Conservation (phyloP, 2,888 invertebrate species). For the Lasioglossum marginatum region DNA sequence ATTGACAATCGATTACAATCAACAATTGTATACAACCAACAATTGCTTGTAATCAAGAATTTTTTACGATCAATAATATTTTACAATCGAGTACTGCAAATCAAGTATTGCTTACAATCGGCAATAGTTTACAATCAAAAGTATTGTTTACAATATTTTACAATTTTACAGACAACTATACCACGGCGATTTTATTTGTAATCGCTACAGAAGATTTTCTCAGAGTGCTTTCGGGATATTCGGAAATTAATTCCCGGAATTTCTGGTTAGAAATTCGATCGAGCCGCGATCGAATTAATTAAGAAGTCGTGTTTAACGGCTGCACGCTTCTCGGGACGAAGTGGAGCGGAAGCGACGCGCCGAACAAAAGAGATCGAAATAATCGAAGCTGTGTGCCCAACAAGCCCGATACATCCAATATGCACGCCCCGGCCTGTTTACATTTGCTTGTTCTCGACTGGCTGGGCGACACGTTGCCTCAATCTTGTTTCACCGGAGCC, state of each 20-base stretch:
- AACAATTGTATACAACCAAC: too few relatives aligned
- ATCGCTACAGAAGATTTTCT: too few relatives aligned
- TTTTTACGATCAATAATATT: too few relatives aligned
- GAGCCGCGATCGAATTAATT: constrained; percentile 31
- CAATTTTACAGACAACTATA: too few relatives aligned
- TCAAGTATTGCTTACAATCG: too few relatives aligned
- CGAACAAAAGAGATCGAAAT: constrained; percentile 61
- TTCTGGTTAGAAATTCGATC: not conserved
- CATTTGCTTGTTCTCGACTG: constrained; percentile 65
- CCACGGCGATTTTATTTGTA: too few relatives aligned
- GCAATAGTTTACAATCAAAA: too few relatives aligned
- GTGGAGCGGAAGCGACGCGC: constrained; percentile 50
- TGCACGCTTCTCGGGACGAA: constrained; percentile 23
- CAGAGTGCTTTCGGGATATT: not conserved
- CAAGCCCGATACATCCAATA: constrained; percentile 65
- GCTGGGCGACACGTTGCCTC: constrained; percentile 47
- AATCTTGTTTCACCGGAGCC: constrained; percentile 43
- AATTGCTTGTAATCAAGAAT: too few relatives aligned
- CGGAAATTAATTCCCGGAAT: not conserved
- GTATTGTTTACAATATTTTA: too few relatives aligned
- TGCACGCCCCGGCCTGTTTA: constrained; percentile 63
- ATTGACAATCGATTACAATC: too few relatives aligned
- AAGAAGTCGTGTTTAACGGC: constrained; percentile 19
- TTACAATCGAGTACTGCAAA: too few relatives aligned
- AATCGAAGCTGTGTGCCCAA: constrained; percentile 55